Conservation (phyloP, 2,888 invertebrate species). For the Xestia xanthographa region DNA sequence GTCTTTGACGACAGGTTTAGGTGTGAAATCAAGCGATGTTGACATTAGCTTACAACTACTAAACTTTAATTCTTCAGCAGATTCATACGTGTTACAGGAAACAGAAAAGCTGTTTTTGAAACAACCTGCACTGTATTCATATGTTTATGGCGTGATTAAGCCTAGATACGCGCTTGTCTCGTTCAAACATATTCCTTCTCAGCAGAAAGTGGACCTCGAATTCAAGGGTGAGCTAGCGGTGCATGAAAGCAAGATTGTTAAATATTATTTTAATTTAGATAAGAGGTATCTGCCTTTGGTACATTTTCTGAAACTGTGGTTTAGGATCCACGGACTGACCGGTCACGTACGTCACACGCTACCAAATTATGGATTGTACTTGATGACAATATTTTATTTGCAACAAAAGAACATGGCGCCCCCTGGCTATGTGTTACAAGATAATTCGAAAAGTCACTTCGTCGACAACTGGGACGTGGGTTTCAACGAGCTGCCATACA, state of each 20-base stretch:
- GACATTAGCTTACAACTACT: constrained; percentile 61
- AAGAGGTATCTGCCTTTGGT: constrained; percentile 43
- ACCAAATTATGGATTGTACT: constrained; percentile 17
- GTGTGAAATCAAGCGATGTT: constrained; percentile 60
- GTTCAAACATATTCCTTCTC: constrained; percentile 35
- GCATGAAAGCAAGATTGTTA: constrained; percentile 30
- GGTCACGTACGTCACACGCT: neutral
- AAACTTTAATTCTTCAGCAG: constrained; percentile 8
- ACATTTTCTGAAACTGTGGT: constrained; percentile 61
- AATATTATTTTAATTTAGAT: constrained; percentile 58
- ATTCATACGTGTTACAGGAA: constrained; percentile 19
- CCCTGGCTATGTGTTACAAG: constrained; percentile 11
- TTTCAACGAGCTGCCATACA: constrained; percentile 29
- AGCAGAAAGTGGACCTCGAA: constrained; percentile 13
- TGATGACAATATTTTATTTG: constrained; percentile 46
- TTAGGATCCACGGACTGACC: constrained; percentile 18
- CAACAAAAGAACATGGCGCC: constrained; percentile 12
- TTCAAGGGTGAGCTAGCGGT: neutral
- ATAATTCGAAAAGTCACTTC: neutral
- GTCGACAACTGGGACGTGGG: constrained; percentile 10
- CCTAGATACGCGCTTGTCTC: constrained; percentile 2
- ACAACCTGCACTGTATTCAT: constrained; percentile 46
- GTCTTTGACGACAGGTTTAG: neutral
- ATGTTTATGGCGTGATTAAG: neutral
- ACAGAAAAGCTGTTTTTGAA: constrained; percentile 26